Conservation (phyloP, 2,888 invertebrate species). For the Spicauda simplicius region DNA sequence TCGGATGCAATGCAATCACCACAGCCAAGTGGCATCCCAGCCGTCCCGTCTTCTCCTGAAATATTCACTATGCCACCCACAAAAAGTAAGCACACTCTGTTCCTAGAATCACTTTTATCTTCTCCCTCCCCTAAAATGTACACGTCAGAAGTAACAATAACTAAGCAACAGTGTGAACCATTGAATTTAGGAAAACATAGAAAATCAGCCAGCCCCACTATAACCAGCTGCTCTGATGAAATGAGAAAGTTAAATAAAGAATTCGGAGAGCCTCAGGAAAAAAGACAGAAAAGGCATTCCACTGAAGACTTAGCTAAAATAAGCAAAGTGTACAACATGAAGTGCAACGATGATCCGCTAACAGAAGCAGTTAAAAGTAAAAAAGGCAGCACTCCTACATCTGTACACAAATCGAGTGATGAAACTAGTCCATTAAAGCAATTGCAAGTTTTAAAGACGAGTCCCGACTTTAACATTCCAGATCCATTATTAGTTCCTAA, state of each 20-base stretch:
- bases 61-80: slow-evolving; percentile 81
- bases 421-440: slow-evolving; percentile 89
- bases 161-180: slow-evolving; percentile 87
- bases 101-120: slow-evolving; percentile 87
- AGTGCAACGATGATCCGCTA: slow-evolving; percentile 59
- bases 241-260: slow-evolving; percentile 85
- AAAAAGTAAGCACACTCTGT: slow-evolving; percentile 81
- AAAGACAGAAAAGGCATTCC: slow-evolving; percentile 67
- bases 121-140: slow-evolving; percentile 85
- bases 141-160: slow-evolving; percentile 83
- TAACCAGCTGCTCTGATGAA: slow-evolving; percentile 90
- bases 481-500: slow-evolving; percentile 93
- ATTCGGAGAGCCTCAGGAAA: slow-evolving; percentile 77
- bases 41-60: slow-evolving; percentile 89
- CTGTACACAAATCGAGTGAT: slow-evolving; percentile 58
- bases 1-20: slow-evolving; percentile 90
- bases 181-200: slow-evolving; percentile 88
- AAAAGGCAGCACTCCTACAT: slow-evolving; percentile 53
- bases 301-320: slow-evolving; percentile 69
- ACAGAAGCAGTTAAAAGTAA: slow-evolving; percentile 50
- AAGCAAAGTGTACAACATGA: slow-evolving; percentile 66
- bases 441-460: slow-evolving; percentile 87
- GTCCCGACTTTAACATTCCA: slow-evolving; percentile 89
- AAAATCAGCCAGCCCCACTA: slow-evolving; percentile 89
- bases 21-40: slow-evolving; percentile 89